A percentile compares a stretch with the other conserved stretches of the same genome.
Evolutionary conservation across 2,888 invertebrate genomes (phyloP).

Genomic region (Melanotus villosus): DNA sequence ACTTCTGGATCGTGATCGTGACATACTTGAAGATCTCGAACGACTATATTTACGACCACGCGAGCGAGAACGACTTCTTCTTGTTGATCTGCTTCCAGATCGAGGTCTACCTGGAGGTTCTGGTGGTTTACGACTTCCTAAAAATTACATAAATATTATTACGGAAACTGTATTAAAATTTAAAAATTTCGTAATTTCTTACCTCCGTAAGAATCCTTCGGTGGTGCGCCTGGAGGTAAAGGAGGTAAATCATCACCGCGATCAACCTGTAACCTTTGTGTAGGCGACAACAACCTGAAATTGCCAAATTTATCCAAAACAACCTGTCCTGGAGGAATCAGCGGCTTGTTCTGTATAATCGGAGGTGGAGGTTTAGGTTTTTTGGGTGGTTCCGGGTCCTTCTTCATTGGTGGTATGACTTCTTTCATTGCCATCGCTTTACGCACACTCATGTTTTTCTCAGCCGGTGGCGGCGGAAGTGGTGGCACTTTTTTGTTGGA

Average conservation of each 20-base stretch:
- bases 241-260: slow-evolving; percentile 68
- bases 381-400: slow-evolving; percentile 59
- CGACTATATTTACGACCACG: slow-evolving; percentile 68
- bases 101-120: slow-evolving; percentile 68
- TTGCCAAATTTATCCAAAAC: slow-evolving; percentile 83
- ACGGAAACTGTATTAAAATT: neutral
- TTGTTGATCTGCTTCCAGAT: slow-evolving; percentile 73
- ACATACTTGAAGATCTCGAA: slow-evolving; percentile 67
- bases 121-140: slow-evolving; percentile 63
- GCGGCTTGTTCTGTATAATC: slow-evolving; percentile 57
- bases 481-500: slow-evolving; percentile 47
- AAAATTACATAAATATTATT: neutral
- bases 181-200: neutral
- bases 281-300: slow-evolving; percentile 74
- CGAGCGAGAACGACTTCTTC: slow-evolving; percentile 78
- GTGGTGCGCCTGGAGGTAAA: slow-evolving; percentile 70
- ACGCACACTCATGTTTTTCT: slow-evolving; percentile 74
- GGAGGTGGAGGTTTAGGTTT: slow-evolving; percentile 57
- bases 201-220: slow-evolving; percentile 66
- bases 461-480: slow-evolving; percentile 66
- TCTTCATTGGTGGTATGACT: slow-evolving; percentile 71
- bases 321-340: slow-evolving; percentile 71
- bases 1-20: slow-evolving; percentile 68
- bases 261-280: slow-evolving; percentile 66
- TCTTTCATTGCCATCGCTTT: slow-evolving; percentile 77